These are phyloP conservation scores for Pygmarrhopalites habei DNA, from an alignment of 1,140 invertebrate species.

Conservation along the genomic window DNA sequence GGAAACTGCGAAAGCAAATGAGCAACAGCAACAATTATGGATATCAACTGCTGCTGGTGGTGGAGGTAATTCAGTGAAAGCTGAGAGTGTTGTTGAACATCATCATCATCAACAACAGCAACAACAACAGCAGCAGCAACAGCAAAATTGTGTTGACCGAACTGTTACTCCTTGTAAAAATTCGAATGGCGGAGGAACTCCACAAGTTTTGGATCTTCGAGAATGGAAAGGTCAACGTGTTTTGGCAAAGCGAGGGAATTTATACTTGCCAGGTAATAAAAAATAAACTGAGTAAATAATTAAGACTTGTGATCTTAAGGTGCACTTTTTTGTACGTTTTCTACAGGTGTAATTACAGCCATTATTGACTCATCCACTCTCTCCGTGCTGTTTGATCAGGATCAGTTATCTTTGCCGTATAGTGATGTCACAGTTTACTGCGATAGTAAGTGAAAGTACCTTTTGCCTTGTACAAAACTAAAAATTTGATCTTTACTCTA, in stretches of 20 bases:
- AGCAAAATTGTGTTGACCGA: background rate
- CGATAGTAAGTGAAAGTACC: too few relatives aligned
- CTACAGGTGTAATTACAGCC: constrained; percentile 56
- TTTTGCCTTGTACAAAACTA: too few relatives aligned
- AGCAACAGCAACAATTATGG: background rate
- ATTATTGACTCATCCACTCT: constrained; percentile 51
- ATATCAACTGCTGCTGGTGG: too few relatives aligned
- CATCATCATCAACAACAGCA: background rate
- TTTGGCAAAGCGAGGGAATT: constrained; percentile 71
- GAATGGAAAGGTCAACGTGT: constrained; percentile 58
- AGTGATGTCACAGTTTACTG: constrained; percentile 44
- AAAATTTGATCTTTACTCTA: too few relatives aligned
- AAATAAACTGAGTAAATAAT: too few relatives aligned
- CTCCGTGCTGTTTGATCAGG: constrained; percentile 62
- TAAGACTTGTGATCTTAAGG: too few relatives aligned
- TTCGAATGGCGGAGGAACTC: too few relatives aligned
- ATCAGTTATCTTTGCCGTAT: constrained; percentile 47
- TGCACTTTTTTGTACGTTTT: too few relatives aligned
- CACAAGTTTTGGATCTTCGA: constrained; percentile 27
- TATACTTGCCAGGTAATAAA: constrained; percentile 83
- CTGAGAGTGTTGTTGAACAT: background rate
- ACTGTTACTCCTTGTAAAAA: background rate
- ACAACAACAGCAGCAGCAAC: background rate
- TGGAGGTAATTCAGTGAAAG: too few relatives aligned
- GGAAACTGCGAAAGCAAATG: background rate